phyloP scores from a whole-genome alignment of 1,140 invertebrate species.

The Goniozus legneri region DNA sequence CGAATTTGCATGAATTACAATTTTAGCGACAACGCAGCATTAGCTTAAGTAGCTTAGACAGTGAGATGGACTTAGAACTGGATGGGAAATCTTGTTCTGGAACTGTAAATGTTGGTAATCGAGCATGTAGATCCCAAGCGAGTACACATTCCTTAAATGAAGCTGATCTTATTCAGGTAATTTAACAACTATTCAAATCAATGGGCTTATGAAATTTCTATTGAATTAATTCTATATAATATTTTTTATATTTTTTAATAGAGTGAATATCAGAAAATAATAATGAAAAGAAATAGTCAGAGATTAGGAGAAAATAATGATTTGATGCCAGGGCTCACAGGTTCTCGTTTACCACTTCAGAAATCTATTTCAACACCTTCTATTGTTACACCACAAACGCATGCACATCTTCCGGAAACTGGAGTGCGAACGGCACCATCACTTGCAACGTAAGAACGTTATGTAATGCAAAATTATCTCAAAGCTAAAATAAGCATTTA shows the following conservation, averaged over 20 bases:
- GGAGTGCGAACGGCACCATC: conserved; percentile 37
- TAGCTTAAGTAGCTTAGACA: conserved; percentile 58
- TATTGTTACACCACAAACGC: conserved; percentile 68
- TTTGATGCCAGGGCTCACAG: conserved; percentile 58
- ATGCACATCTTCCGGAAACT: conserved; percentile 41
- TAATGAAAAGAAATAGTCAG: conserved; percentile 58
- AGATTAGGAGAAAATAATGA: conserved; percentile 61
- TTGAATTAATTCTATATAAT: too few relatives aligned
- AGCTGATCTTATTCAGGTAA: conserved; percentile 72
- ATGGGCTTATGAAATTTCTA: not conserved
- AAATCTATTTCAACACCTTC: conserved; percentile 90
- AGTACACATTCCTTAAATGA: conserved; percentile 84
- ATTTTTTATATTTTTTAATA: conserved; percentile 29
- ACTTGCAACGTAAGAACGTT: conserved; percentile 40
- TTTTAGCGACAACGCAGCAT: conserved; percentile 51
- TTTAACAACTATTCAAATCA: conserved; percentile 9
- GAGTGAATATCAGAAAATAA: conserved; percentile 62
- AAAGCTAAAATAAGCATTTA: too few relatives aligned
- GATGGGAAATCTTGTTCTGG: conserved; percentile 40
- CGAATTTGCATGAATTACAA: conserved; percentile 1
- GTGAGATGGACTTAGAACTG: conserved; percentile 56
- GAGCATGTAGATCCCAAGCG: conserved; percentile 60
- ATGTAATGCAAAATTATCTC: too few relatives aligned
- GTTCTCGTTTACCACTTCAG: conserved; percentile 73
- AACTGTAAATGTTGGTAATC: conserved; percentile 36